phyloP scores from a whole-genome alignment of 2,797 vertebrate species.

The Acanthis flammea region DNA sequence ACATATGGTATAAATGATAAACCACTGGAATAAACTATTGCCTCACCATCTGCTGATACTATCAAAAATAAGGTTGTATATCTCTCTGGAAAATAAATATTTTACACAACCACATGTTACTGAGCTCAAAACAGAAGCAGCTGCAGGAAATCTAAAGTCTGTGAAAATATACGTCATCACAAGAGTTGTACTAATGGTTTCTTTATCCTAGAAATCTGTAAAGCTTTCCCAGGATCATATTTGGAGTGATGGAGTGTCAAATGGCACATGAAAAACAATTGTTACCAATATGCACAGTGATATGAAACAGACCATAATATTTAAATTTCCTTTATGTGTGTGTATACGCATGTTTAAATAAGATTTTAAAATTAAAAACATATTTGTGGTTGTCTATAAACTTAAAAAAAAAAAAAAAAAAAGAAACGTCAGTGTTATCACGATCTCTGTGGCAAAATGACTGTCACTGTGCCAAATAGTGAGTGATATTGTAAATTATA shows the following conservation, averaged over 20 bases:
- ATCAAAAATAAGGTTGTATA: conserved; percentile 5
- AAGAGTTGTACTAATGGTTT: neutral
- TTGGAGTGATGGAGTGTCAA: neutral
- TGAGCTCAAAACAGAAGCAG: conserved; percentile 31
- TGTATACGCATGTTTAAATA: neutral
- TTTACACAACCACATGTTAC: conserved; percentile 12
- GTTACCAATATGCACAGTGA: neutral
- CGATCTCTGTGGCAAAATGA: neutral
- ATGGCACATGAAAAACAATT: neutral
- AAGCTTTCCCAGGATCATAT: neutral
- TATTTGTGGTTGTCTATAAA: neutral
- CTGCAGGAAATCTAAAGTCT: conserved; percentile 11
- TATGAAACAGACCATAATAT: neutral
- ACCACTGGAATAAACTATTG: conserved; percentile 53
- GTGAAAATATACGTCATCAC: neutral
- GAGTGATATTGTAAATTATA: neutral
- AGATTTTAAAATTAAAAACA: neutral
- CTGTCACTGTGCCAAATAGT: neutral
- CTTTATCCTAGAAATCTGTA: neutral
- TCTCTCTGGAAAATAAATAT: conserved; percentile 56
- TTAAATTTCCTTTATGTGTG: neutral
- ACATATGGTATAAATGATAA: conserved; percentile 43
- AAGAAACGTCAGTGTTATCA: neutral
- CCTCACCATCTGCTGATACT: conserved; percentile 40
- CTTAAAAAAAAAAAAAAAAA: neutral